A percentile compares a stretch with the other conserved stretches of the same genome.
phyloP scores from a whole-genome alignment of 2,113 vertebrate genomes.

The Macroglossus sobrinus region DNA sequence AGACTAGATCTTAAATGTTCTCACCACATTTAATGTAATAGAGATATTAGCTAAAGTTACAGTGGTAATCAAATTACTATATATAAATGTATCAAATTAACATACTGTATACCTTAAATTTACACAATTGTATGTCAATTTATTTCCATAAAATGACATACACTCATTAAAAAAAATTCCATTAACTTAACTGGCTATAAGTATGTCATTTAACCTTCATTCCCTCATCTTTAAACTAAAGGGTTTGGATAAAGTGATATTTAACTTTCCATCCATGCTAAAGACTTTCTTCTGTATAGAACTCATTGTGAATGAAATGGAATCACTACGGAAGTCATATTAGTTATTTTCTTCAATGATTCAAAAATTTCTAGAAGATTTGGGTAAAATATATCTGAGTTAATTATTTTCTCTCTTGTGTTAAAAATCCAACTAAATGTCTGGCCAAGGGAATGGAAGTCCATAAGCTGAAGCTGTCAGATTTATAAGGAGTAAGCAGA shows the following conservation, averaged over 20 bases:
- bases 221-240: background rate
- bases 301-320: background rate
- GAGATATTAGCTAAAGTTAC: background rate
- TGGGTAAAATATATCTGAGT: background rate
- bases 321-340: background rate
- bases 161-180: background rate
- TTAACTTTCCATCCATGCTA: background rate
- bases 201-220: background rate
- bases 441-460: background rate
- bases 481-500: background rate
- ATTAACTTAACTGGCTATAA: background rate
- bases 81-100: background rate
- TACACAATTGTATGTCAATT: background rate
- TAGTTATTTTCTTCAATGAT: background rate
- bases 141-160: background rate
- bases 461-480: background rate
- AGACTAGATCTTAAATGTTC: background rate
- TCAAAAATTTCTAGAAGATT: constrained; percentile 1
- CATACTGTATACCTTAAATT: background rate
- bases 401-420: background rate
- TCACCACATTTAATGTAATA: background rate
- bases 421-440: background rate
- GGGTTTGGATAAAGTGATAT: background rate
- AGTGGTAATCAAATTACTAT: background rate
- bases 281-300: background rate